Evolutionary conservation across 2,797 vertebrate species (phyloP), one percentile per base, ranked within the genome.

Genomic region (Bucorvus abyssinicus): DNA sequence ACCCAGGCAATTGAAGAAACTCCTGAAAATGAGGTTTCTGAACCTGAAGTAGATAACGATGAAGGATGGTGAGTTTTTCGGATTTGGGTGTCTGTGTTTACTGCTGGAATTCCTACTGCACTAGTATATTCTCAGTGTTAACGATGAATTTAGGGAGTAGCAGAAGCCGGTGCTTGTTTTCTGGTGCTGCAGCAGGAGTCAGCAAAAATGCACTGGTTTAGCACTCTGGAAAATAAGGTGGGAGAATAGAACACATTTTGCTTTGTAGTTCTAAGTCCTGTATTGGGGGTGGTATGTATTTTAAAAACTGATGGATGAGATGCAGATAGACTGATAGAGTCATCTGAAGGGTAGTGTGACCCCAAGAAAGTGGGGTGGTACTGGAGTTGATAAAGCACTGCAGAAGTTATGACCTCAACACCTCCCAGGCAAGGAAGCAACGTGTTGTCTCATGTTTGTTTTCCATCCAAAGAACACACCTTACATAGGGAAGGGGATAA

Each of bases 31-130:
- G 98, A 98, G 9, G 47, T 96, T 69, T 98, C 99, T 32, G 98
- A 99, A 94, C 93, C 98, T 73, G 99, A 97, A 40, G 95, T 90
- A 18, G 99, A 99, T 71, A 98, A 99, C 27, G 99, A 99, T 1
- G 98, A 99, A 97, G 99, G 99, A 98, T 99, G 99, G 99, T 99
- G 95, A 99, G 99, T 87, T 38, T 64, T 87, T 77, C 61, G 5
- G 4, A 44, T 73, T 84, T 49, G 6, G 14, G 44, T 91, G 94
- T 90, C 60, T 84, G 29, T 82, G 13, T 80, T 94, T 92, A 81
- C n/a, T 18, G 3, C 1, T 56, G 11, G 64, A 67, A 94, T 34
- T 89, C 23, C 5, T 78, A 13, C 55, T 75, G 24, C 32, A 30
- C 42, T 84, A 59, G 34, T 29, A 14, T 9, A 61, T 40, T 63